Evolutionary conservation across 2,888 invertebrate genomes (phyloP).

Genomic region (Ophion costatus): DNA sequence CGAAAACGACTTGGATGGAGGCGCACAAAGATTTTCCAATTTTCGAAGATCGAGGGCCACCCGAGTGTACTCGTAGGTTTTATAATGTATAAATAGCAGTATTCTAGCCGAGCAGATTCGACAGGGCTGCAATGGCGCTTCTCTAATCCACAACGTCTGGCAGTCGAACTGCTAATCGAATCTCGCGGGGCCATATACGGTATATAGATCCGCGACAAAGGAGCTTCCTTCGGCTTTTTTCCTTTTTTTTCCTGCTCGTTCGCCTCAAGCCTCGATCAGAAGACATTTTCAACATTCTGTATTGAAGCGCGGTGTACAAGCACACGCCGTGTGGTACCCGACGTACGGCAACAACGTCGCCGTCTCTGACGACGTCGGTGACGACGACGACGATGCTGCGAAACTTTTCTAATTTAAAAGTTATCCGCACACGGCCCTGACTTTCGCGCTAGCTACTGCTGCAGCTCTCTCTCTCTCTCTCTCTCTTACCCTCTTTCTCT

Average conservation of each 20-base stretch:
- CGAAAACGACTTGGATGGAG: too few relatives aligned
- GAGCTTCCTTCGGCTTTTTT: not conserved
- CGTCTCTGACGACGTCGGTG: conserved; percentile 48
- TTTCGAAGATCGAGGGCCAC: too few relatives aligned
- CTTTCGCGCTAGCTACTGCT: conserved; percentile 66
- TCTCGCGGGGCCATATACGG: conserved; percentile 2
- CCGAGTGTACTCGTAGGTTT: too few relatives aligned
- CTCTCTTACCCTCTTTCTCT: too few relatives aligned
- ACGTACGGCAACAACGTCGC: conserved; percentile 42
- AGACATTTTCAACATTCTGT: conserved; percentile 63
- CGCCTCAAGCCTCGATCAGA: conserved; percentile 51
- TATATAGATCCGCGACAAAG: not conserved
- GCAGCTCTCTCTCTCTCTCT: conserved; percentile 33
- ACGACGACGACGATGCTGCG: conserved; percentile 66
- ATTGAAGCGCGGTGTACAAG: conserved; percentile 59
- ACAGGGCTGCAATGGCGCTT: conserved; percentile 22
- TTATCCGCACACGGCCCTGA: conserved; percentile 67
- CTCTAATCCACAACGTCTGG: conserved; percentile 32
- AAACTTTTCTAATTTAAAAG: conserved; percentile 73
- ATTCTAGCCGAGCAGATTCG: not conserved
- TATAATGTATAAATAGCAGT: not conserved
- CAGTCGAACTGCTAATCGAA: conserved; percentile 60
- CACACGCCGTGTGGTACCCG: conserved; percentile 54
- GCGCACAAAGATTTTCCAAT: too few relatives aligned
- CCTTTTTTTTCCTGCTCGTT: conserved; percentile 15